Evolutionary conservation across 2,113 vertebrate species (phyloP), one percentile per base, ranked within the genome.

Genomic region (Nansenia antarctica): DNA sequence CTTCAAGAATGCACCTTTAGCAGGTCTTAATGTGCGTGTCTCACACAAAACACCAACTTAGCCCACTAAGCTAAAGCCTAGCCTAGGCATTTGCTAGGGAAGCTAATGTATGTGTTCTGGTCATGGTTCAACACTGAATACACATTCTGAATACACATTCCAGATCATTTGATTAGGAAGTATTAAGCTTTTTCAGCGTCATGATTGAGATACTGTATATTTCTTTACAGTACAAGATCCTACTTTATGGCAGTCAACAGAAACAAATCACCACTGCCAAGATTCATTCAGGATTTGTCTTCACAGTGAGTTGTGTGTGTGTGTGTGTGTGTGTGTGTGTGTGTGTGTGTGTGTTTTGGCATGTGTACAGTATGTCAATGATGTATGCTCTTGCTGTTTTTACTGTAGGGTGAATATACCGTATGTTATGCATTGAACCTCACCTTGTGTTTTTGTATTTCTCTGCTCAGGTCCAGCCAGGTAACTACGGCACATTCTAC

Each of bases 231-330:
- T 96, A 95, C 85, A 94, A 86, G 82, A 86, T 96, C 78, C 89
- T 95, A 76, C 89, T 95, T 69, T 95, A 96, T 67, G 90, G 92
- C 75, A 94, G 86, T 62, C 91, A 95, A 55, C 94, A 95, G 76
- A 95, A 95, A 7, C 91, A 90, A 62, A 85, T 96, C 8, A 63
- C 94, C 3, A 26, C 81, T 30, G 92, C 93, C 9, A 89, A 83
- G 72, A 93, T 95, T 81, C 90, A 95, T 9, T 76, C 86, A 9
- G 91, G 89, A 30, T 95, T 95, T 61, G n/a, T 90, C 0, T 84
- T 95, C 57, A 94, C 85, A 79, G 95, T 94, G 89, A 94, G 18
- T 57, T 12, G 22, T 31, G 8, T 12, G 20, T 18, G n/a, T n/a
- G n/a, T n/a, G n/a, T n/a, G n/a, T n/a, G n/a, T n/a, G n/a, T n/a